Evolutionary conservation across 1,140 invertebrate genomes (phyloP).

Genomic region (Zophobas morio): DNA sequence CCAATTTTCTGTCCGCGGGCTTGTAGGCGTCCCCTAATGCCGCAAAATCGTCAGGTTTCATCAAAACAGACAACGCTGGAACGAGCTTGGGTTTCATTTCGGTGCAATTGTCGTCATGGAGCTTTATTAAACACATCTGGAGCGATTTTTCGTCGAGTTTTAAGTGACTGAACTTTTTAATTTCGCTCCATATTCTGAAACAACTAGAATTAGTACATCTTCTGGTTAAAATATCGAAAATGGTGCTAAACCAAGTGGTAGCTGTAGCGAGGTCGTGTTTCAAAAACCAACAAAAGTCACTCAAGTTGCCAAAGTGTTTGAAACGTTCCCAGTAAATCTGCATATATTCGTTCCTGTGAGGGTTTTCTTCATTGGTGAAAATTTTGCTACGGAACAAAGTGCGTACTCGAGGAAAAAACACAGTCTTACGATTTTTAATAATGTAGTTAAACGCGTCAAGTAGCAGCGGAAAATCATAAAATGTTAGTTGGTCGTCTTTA

Average conservation of each 20-base stretch:
- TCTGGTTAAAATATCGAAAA: conserved; percentile 3
- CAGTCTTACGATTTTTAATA: neutral
- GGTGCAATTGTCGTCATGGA: neutral
- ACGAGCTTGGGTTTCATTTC: conserved; percentile 4
- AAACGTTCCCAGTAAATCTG: conserved; percentile 15
- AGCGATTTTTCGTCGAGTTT: conserved; percentile 37
- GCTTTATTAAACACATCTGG: neutral
- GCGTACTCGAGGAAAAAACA: neutral
- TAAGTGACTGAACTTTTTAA: conserved; percentile 45
- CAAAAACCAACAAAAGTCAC: conserved; percentile 35
- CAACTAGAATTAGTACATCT: neutral
- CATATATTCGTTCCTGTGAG: conserved; percentile 1
- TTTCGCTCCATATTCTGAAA: conserved; percentile 4
- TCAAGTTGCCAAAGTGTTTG: neutral
- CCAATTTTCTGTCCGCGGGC: conserved; percentile 35
- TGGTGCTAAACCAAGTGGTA: conserved; percentile 10
- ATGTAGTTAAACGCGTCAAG: neutral
- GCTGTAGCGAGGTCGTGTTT: conserved; percentile 27
- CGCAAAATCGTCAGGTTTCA: conserved; percentile 36
- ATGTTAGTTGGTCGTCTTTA: conserved; percentile 5
- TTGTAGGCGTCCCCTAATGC: conserved; percentile 14
- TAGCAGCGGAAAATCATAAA: conserved; percentile 22
- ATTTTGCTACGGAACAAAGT: neutral
- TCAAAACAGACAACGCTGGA: conserved; percentile 1
- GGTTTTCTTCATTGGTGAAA: neutral